Conservation (phyloP, 2,113 vertebrate species). For the Monopterus albus region DNA sequence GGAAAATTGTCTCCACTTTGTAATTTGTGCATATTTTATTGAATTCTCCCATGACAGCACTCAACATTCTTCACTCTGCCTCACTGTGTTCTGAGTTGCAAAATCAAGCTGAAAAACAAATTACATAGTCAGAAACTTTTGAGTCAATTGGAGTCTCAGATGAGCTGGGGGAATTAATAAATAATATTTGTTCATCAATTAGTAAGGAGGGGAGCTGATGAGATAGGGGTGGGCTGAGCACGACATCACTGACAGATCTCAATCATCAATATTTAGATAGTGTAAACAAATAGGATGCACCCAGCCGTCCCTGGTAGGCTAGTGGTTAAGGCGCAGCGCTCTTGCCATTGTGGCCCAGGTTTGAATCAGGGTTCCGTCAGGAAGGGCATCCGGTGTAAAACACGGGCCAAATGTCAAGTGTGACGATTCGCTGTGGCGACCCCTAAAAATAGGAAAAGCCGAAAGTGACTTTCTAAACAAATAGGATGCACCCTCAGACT, state of each 20-base stretch:
- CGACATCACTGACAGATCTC: constrained; percentile 62
- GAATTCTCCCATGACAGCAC: constrained; percentile 56
- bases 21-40: constrained; percentile 74
- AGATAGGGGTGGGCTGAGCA: constrained; percentile 57
- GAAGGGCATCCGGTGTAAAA: no score
- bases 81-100: constrained; percentile 60
- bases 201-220: constrained; percentile 71
- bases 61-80: constrained; percentile 59
- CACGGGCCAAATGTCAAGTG: no score
- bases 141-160: constrained; percentile 60
- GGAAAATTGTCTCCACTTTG: constrained; percentile 66
- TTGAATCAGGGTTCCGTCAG: no score
- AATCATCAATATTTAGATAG: constrained; percentile 78
- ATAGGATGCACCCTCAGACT: constrained; percentile 41
- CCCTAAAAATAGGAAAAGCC: no score
- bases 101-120: constrained; percentile 73
- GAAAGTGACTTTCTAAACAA: no score
- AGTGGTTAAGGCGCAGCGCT: no score
- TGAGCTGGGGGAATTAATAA: constrained; percentile 72
- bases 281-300: constrained; percentile 66
- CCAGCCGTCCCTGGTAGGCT: no score
- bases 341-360: no score
- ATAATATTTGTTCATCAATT: constrained; percentile 80
- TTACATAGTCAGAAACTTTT: constrained; percentile 69
- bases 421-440: no score